These are phyloP conservation scores for Pseudopipra pipra DNA, from an alignment of 2,113 vertebrate genomes.

Conservation along the genomic window DNA sequence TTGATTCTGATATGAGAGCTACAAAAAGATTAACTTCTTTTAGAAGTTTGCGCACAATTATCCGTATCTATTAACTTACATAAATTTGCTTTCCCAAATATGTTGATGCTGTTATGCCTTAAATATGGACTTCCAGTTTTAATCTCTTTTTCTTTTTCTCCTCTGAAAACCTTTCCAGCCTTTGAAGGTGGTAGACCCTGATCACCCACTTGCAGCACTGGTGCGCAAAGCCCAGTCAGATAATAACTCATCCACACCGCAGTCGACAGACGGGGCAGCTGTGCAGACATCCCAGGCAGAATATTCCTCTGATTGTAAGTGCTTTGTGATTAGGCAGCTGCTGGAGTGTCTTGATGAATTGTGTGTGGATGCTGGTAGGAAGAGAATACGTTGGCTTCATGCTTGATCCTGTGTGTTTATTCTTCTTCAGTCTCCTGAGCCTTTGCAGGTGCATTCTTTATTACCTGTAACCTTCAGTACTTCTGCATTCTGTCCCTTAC, in stretches of 20 bases:
- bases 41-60: not conserved
- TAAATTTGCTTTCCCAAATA: not conserved
- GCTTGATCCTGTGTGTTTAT: not conserved
- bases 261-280: slow-evolving; percentile 67
- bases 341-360: not conserved
- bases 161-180: slow-evolving; percentile 76
- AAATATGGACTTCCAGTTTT: not conserved
- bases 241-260: slow-evolving; percentile 73
- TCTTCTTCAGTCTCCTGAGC: not conserved
- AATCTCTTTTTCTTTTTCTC: not conserved
- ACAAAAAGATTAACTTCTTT: not conserved
- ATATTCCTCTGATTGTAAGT: slow-evolving; percentile 90
- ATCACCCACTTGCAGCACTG: slow-evolving; percentile 91
- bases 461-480: not conserved
- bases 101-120: not conserved
- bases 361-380: not conserved
- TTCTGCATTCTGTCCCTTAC: not conserved
- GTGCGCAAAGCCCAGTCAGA: slow-evolving; percentile 89
- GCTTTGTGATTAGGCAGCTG: slow-evolving; percentile 3
- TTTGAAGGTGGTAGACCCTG: slow-evolving; percentile 93
- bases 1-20: not conserved
- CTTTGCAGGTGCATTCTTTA: not conserved
- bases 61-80: not conserved
- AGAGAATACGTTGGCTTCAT: not conserved
- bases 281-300: slow-evolving; percentile 75